Conservation (phyloP, 35 echinoderm and acorn worm species). For the Lytechinus variegatus region DNA sequence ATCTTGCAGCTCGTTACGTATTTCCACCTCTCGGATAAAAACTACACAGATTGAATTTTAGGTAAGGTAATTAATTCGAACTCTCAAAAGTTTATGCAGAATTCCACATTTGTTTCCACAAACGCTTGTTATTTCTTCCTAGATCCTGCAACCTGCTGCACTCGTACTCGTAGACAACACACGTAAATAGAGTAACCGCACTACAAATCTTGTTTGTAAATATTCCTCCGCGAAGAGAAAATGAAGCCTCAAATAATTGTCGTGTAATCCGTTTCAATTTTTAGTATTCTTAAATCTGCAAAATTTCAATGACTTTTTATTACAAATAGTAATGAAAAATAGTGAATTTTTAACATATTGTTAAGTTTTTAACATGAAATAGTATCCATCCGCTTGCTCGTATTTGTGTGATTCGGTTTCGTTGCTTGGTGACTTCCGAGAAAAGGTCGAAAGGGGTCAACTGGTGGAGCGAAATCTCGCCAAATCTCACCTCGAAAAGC, state of each 20-base stretch:
- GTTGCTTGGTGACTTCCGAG: conserved; percentile 20
- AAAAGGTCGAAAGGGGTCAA: conserved; percentile 30
- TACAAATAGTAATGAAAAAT: not conserved
- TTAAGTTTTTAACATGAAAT: not conserved
- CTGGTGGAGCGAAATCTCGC: conserved; percentile 48
- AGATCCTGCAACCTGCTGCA: not conserved
- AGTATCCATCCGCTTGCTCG: conserved; percentile 29
- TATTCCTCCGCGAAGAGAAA: not conserved
- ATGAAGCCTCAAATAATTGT: not conserved
- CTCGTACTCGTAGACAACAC: not conserved
- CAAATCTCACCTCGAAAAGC: conserved; percentile 27
- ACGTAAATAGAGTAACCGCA: conserved; percentile 32
- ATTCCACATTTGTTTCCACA: not conserved
- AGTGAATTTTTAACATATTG: not conserved
- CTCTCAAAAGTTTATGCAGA: not conserved
- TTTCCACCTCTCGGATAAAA: not conserved
- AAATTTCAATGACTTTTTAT: not conserved
- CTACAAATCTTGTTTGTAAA: not conserved
- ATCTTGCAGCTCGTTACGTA: conserved; percentile 53
- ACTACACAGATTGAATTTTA: not conserved
- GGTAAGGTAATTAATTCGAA: not conserved
- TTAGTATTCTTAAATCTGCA: not conserved
- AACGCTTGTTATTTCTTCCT: not conserved
- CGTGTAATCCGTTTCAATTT: not conserved
- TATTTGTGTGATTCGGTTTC: conserved; percentile 48